A percentile compares a stretch with the other conserved stretches of the same genome.
Evolutionary conservation across 2,888 invertebrate genomes (phyloP).

Genomic region (Trissolcus brochymenae): DNA sequence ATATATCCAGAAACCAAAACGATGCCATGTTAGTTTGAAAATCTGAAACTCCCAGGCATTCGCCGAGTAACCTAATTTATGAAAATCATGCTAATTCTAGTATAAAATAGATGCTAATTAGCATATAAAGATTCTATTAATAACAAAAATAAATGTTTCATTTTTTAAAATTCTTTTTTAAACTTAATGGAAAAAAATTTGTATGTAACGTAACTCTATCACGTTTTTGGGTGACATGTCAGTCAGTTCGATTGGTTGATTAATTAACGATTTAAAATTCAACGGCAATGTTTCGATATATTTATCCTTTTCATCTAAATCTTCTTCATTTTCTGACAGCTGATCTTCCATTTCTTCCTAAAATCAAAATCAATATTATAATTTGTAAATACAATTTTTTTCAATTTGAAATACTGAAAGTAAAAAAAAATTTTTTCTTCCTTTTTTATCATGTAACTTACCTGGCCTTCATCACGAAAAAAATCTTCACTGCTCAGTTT

Average conservation of each 20-base stretch:
- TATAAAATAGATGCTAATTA: too few relatives aligned
- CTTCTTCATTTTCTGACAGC: constrained; percentile 1
- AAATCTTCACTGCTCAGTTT: not conserved
- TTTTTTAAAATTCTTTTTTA: not conserved
- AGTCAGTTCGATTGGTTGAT: constrained; percentile 54
- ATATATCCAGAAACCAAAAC: constrained; percentile 78
- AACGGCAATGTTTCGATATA: constrained; percentile 54
- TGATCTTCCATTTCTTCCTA: not conserved
- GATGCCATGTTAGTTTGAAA: constrained; percentile 77
- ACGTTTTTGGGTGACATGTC: constrained; percentile 17
- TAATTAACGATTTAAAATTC: constrained; percentile 58
- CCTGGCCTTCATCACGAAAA: too few relatives aligned
- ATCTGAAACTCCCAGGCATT: constrained; percentile 74
- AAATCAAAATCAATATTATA: not conserved
- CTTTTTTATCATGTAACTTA: too few relatives aligned
- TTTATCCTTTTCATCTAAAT: not conserved
- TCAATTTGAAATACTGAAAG: not conserved
- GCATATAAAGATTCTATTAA: too few relatives aligned
- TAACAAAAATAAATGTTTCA: too few relatives aligned
- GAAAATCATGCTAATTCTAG: not conserved
- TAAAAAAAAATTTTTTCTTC: not conserved
- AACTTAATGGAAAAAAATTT: not conserved
- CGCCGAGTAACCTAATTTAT: constrained; percentile 75
- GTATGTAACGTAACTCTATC: not conserved
- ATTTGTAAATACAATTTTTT: not conserved